Conservation (phyloP, 2,113 vertebrate species). For the Chrysochloris asiatica region DNA sequence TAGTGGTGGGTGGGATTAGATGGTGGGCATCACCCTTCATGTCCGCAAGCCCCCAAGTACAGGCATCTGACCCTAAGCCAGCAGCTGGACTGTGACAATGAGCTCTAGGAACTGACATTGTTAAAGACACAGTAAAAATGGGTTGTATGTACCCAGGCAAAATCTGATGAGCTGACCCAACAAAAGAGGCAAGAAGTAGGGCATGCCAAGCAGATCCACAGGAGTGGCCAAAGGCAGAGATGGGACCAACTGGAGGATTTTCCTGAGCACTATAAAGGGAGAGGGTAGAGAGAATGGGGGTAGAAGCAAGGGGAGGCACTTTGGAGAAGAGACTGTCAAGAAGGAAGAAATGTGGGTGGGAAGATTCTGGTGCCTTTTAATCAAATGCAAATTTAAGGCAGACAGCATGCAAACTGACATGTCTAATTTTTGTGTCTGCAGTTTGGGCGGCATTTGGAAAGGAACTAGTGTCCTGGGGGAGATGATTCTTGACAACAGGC, state of each 20-base stretch:
- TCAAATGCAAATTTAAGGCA: constrained; percentile 11
- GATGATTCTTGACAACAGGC: neutral
- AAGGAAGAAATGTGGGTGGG: neutral
- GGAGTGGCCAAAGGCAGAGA: neutral
- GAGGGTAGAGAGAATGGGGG: neutral
- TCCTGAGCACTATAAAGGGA: neutral
- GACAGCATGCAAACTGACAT: neutral
- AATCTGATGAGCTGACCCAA: neutral
- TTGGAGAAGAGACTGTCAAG: neutral
- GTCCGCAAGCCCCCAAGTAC: neutral
- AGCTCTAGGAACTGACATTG: neutral
- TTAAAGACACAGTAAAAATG: neutral
- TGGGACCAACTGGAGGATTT: neutral
- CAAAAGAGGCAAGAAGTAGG: neutral
- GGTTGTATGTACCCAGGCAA: neutral
- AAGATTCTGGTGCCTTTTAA: neutral
- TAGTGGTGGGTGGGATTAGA: fast-evolving
- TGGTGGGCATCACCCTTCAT: neutral
- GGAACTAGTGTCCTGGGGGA: neutral
- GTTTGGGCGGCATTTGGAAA: neutral
- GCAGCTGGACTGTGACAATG: neutral
- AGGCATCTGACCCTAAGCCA: neutral
- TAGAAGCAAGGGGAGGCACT: neutral
- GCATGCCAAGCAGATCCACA: neutral
- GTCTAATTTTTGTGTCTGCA: neutral